Evolutionary conservation across 2,888 invertebrate species (phyloP), one percentile per base, ranked within the genome.

Genomic region (Drosophila hamatofila): DNA sequence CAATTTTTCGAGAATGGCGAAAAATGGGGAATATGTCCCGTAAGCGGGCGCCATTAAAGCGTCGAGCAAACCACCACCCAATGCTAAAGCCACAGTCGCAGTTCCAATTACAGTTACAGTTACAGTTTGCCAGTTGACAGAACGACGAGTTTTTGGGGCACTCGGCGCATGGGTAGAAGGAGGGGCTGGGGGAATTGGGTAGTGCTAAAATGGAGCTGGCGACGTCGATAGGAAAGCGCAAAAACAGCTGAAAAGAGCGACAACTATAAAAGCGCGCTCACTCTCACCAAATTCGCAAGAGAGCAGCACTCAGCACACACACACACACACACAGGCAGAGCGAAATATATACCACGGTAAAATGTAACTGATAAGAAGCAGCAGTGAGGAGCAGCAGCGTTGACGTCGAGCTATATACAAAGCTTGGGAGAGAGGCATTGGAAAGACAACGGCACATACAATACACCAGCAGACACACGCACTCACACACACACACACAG

Each of bases 91-190:
- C 83, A 66, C 69, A 80, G 80, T 85, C 71, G 61, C 88, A 84
- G 80, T 87, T 87, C 56, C 88, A 87, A 84, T 83, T 87, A 84
- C 88, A 84, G 75, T 86, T 66, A 83, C 83, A 86, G 77, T 85
- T 62, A 14, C 46, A 46, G 46, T 46, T 48, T 25, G 63, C 69
- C 70, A 76, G 76, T 76, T 73, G 74, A 68, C 67, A 81, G 66
- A 68, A 56, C 54, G 39, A 46, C 60, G 41, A 16, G 49, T 33
- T 46, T 44, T 56, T 25, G 11, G 57, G 39, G 4, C 39, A 14
- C 7, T 18, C 16, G 39, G 56, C 16, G 12, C 33, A n/a, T 30
- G 37, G 42, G 41, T 2, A 5, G 30, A 11, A 9, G 5, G 35
- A 9, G 49, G 71, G 25, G 27, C 25, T 16, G 14, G 30, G 46